Evolutionary conservation across 2,888 invertebrate species (phyloP), one percentile per base, ranked within the genome.

Genomic region (Tigriopus californicus): DNA sequence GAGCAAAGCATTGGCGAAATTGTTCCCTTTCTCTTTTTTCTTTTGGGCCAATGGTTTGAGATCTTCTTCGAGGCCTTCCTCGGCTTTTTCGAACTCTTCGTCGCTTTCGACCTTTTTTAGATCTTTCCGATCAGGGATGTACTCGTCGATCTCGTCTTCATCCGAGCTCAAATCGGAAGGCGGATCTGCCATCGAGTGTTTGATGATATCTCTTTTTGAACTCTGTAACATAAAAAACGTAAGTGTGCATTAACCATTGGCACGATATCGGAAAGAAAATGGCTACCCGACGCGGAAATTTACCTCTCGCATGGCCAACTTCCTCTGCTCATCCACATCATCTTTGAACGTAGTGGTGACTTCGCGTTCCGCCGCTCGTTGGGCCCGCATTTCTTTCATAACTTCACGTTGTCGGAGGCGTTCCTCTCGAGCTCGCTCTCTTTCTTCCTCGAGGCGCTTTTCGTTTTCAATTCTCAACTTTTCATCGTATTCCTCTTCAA

Each of bases 1-100:
- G 1, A 59, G 18, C 12, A 59, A 25, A 6, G 59, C 59, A 24
- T 49, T 59, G 41, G 59, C 33, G 41, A 59, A 59, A 25, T 41
- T 42, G 20, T n/a, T 56, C 11, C 42, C 24, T 20, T 20, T 33
- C 46, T 46, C 46, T 18, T 18, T 46, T 8, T 18, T 46, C 15
- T 20, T 46, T 46, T 18, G 18, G 20, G 22, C 52, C 22, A 25
- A 24, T 2, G 22, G 12, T 11, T 25, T 20, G 11, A 52, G 11
- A 52, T 22, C 52, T 24, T 18, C 51, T 20, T 51, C 22, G 18
- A 22, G 18, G 15, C 24, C 18, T 51, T 52, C 52, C 52, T 52
- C 52, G 12, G 22, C 52, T 4, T 52, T 24, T n/a, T 20, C 25
- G 2, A 25, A 11, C 4, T 20, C 24, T 22, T 52, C 24, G 10